Evolutionary conservation across 2,113 vertebrate genomes (phyloP), one percentile per base, ranked within the genome.

Genomic region (Pogona vitticeps): DNA sequence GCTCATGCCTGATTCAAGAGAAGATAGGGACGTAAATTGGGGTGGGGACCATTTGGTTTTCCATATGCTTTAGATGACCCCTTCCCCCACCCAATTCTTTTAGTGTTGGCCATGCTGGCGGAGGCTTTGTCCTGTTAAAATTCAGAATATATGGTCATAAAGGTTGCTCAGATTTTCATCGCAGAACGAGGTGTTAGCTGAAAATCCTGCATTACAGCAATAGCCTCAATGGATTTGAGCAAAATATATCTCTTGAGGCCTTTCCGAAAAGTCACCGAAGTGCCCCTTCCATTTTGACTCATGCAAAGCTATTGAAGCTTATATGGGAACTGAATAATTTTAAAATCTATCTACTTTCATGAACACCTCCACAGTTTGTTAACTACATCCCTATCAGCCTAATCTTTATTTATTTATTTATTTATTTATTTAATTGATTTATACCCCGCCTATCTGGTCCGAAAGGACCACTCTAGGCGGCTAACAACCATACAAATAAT

Each of bases 331-430:
- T 3, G 42, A 72, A 7, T 3, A 21, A 80, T 84, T 84, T 89
- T 79, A 61, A n/a, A n/a, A n/a, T n/a, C n/a, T 78, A 73, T 3
- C 40, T 82, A 56, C 17, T 78, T 86, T 70, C 13, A n/a, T 2
- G 85, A 91, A 59, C 2, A 73, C 33, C 90, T 84, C 3, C 33
- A 78, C 28, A 68, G 71, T 38, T 75, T 86, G 46, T 65, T 36
- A 90, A 85, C 80, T 72, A 68, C 42, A 86, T 65, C 23, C 8
- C 84, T 88, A 89, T 92, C 85, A 83, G 15, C 58, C 78, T 21
- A 80, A 92, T 91, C 92, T n/a, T n/a, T n/a, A n/a, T n/a, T n/a
- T n/a, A n/a, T n/a, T n/a, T n/a, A n/a, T n/a, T n/a, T n/a, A n/a
- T n/a, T n/a, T n/a, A n/a, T n/a, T n/a, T n/a, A n/a, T n/a, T n/a